A percentile compares a stretch with the other conserved stretches of the same genome.
Evolutionary conservation across 1,140 invertebrate genomes (phyloP).

Genomic region (Cecropterus lyciades): DNA sequence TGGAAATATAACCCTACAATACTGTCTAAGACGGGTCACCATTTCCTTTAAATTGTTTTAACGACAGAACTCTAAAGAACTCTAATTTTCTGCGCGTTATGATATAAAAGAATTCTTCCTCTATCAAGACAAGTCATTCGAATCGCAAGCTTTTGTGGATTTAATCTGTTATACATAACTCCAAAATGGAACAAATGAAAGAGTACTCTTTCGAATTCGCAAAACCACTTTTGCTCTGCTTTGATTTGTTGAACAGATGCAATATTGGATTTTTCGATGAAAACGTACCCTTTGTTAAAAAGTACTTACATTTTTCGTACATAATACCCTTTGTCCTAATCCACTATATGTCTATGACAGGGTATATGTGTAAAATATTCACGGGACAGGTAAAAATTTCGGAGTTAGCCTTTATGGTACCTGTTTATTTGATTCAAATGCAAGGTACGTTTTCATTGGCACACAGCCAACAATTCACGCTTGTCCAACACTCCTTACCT

Average conservation of each 20-base stretch:
- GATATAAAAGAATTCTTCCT: no score
- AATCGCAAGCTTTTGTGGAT: constrained; percentile 3
- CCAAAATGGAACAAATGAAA: constrained; percentile 37
- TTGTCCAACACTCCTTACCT: constrained; percentile 12
- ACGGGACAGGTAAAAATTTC: constrained; percentile 39
- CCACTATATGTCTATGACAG: constrained; percentile 17
- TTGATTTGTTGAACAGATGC: constrained; percentile 40
- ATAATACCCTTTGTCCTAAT: constrained; percentile 36
- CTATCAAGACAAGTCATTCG: constrained; percentile 15
- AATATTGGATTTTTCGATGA: constrained; percentile 43
- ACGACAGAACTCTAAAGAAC: constrained; percentile 1
- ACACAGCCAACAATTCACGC: not conserved
- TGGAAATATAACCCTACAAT: no score
- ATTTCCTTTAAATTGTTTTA: no score
- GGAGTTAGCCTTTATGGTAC: constrained; percentile 43
- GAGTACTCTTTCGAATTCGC: constrained; percentile 37
- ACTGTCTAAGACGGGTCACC: no score
- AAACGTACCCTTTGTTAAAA: constrained; percentile 32
- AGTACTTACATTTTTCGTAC: constrained; percentile 38
- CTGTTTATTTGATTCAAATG: constrained; percentile 43
- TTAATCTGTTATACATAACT: constrained; percentile 14
- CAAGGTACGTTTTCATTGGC: constrained; percentile 42
- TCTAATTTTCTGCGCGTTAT: no score
- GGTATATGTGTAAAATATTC: constrained; percentile 38
- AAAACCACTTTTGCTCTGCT: constrained; percentile 40